Base-by-base conservation (phyloP, 2,113 vertebrate species). In the Rhabdomys dilectus region DNA sequence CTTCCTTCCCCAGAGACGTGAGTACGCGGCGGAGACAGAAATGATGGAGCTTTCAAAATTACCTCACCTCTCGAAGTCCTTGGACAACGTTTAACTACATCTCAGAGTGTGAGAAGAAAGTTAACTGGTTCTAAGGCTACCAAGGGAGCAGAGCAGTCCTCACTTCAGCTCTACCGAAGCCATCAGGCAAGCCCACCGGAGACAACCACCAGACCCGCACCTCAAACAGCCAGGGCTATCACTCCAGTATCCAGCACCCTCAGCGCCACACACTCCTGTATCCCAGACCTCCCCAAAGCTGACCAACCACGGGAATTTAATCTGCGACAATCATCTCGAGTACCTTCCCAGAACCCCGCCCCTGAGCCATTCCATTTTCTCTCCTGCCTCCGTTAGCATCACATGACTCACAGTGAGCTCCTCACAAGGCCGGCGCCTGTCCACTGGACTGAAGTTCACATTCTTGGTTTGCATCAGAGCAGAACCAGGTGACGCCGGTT, bases 191-290 rank as follows among this genome's bases (percentile, higher is more conserved):
- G 72, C 17, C 11, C n/a, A 22, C 12, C 34, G 82, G 48, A 93
- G 56, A 80, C 34, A 36, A 64, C 62, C 7, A 2, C 22, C 17
- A 19, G 45, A 4, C 29, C n/a, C n/a, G 6, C 48, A 17, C 9
- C 29, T 21, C 22, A 87, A n/a, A 17, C 39, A 13, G 42, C 16
- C 15, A 17, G 31, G 15, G 45, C 4, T 31, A 11, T 70, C 31
- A 70, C 85, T 88, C 64, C 7, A 3, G 62, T 4, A 36, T 68
- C 42, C 97, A 97, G 73, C 60, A 64, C 76, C 97, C 95, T 62
- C 62, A 21, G 0, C 0, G 1, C 21, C 31, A 11, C 0, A n/a
- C 11, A 1, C 42, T 16, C 53, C 45, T 19, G 29, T 5, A 56
- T 0, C 53, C n/a, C 64, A 12, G 19, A 22, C 7, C 22, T 56